Conservation (phyloP, 2,888 invertebrate species). For the Cybosia mesomella region DNA sequence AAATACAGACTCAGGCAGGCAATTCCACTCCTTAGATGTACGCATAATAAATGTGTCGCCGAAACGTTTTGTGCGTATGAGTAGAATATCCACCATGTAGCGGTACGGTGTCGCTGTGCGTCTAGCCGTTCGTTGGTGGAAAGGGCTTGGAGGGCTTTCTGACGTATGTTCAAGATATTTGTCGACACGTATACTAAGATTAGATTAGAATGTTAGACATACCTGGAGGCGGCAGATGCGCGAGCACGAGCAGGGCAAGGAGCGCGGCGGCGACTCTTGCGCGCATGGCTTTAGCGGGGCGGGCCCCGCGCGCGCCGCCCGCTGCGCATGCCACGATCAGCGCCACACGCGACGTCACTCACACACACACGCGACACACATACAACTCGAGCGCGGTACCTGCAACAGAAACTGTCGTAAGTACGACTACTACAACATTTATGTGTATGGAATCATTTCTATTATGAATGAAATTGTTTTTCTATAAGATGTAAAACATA, state of each 20-base stretch:
- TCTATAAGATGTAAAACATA: too few relatives aligned
- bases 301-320: conserved; percentile 58
- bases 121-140: too few relatives aligned
- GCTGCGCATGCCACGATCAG: conserved; percentile 44
- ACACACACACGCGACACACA: conserved; percentile 48
- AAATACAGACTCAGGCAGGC: too few relatives aligned
- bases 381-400: conserved; percentile 32
- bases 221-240: conserved; percentile 73
- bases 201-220: conserved; percentile 42
- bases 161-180: too few relatives aligned
- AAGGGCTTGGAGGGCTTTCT: too few relatives aligned
- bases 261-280: conserved; percentile 63
- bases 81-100: too few relatives aligned
- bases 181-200: neutral
- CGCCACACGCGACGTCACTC: conserved; percentile 43
- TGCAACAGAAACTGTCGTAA: conserved; percentile 5
- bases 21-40: too few relatives aligned
- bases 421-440: neutral
- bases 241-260: conserved; percentile 72
- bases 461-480: too few relatives aligned
- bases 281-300: conserved; percentile 76
- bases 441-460: neutral
- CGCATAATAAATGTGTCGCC: too few relatives aligned
- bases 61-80: too few relatives aligned
- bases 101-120: too few relatives aligned